Conservation (phyloP, 2,888 invertebrate species). For the Eristalinus aeneus region DNA sequence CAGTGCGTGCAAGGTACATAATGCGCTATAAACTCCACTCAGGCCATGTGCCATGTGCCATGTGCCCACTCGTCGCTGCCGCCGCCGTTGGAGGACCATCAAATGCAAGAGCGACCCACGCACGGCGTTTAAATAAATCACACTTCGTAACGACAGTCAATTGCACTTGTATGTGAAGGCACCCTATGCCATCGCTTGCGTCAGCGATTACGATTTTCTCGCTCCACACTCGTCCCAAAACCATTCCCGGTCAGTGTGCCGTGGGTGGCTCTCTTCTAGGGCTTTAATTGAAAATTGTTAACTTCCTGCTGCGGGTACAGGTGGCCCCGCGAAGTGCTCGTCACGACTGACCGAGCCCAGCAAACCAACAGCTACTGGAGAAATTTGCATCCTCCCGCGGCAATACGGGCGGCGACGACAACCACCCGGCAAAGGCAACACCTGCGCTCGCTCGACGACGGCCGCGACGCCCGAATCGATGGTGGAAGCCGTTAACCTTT, state of each 20-base stretch:
- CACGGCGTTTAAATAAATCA: conserved; percentile 43
- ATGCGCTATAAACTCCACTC: conserved; percentile 20
- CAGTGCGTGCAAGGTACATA: conserved; percentile 10
- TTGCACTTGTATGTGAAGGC: conserved; percentile 16
- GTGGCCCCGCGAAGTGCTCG: conserved; percentile 31
- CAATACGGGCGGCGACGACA: neutral
- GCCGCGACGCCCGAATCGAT: too few species aligned
- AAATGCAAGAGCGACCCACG: conserved; percentile 39
- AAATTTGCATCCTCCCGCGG: conserved; percentile 31
- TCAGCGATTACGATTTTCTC: conserved; percentile 42
- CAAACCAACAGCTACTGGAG: neutral
- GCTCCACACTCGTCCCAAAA: too few species aligned
- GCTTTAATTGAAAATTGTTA: conserved; percentile 54
- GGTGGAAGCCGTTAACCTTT: conserved; percentile 26
- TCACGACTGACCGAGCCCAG: conserved; percentile 5
- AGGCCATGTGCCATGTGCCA: neutral
- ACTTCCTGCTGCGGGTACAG: conserved; percentile 54
- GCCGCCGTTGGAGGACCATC: too few species aligned
- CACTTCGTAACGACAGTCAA: conserved; percentile 45
- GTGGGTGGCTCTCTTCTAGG: neutral
- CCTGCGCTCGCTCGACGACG: conserved; percentile 38
- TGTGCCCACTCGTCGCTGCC: too few species aligned
- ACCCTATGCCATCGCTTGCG: neutral
- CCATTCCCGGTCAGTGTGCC: neutral
- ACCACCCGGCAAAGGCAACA: conserved; percentile 2